Evolutionary conservation across 2,888 invertebrate genomes (phyloP), one percentile per base, ranked within the genome.

Genomic region (Arenicola marina): DNA sequence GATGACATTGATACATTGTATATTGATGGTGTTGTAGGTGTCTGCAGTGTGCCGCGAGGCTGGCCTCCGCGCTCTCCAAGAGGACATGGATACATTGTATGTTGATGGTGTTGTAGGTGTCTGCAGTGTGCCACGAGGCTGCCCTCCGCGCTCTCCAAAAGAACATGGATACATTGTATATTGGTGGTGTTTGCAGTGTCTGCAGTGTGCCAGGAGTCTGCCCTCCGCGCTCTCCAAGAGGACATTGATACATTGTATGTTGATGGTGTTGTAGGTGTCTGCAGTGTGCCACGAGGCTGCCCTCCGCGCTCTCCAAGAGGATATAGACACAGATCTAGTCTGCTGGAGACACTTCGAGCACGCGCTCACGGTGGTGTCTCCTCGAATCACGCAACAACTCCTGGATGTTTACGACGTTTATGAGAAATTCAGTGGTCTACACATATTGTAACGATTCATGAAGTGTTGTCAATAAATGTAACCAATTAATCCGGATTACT

Each of bases 221-320:
- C 92, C 0, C 85, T 95, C 79, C 88, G 87, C 77, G 92, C 95
- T 1, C 83, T 96, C 53, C 91, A 93, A 78, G 90, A 90, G 72
- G 87, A 89, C 79, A 84, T 93, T 1, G 38, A 15, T 38, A 38
- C 38, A 15, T 38, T 38, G 38, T 11, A 38, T 18, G 38, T 38
- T 48, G 7, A n/a, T n/a, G n/a, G n/a, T n/a, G 29, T 32, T 74
- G 1, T 76, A 87, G 86, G 80, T 88, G 3, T 83, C 86, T 11
- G 93, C 94, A 0, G 87, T 97, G 1, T 96, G 96, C 76, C 90
- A 93, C 67, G 95, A 95, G 84, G 96, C 97, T 4, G 96, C 92
- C 0, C 85, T 95, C 79, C 88, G 87, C 77, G 92, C 95, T 1
- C 83, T 96, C 53, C 91, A 93, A 78, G 90, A 90, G 72, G 87